Evolutionary conservation across 2,888 invertebrate genomes (phyloP).

Genomic region (Oxytorus armatus): DNA sequence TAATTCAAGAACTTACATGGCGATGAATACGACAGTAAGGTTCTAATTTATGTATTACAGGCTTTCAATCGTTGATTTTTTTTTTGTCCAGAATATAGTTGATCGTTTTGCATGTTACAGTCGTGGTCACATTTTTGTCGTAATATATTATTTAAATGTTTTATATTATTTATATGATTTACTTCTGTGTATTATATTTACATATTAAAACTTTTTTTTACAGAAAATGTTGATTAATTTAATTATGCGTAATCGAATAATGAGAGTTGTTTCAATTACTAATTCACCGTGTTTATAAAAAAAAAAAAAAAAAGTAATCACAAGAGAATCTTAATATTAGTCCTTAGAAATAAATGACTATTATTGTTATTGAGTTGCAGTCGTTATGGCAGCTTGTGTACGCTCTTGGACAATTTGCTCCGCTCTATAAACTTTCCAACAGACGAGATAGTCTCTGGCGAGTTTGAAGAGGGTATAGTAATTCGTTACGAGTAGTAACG

Average conservation of each 20-base stretch:
- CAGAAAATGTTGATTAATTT: constrained; percentile 19
- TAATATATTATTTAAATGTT: background rate
- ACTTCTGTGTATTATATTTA: constrained; percentile 27
- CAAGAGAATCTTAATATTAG: constrained; percentile 54
- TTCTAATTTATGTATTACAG: constrained; percentile 15
- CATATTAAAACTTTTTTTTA: constrained; percentile 21
- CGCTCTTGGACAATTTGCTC: constrained; percentile 90
- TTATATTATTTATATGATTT: constrained; percentile 17
- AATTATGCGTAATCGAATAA: constrained; percentile 7
- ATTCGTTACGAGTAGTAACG: constrained; percentile 94
- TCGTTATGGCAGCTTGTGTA: constrained; percentile 73
- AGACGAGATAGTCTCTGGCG: constrained; percentile 93
- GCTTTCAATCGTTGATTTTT: constrained; percentile 12
- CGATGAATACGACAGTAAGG: constrained; percentile 11
- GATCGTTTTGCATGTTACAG: background rate
- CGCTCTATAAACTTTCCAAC: constrained; percentile 92
- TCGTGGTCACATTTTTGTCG: background rate
- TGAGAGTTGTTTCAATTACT: constrained; percentile 39
- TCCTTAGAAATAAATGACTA: constrained; percentile 56
- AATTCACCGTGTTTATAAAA: constrained; percentile 49
- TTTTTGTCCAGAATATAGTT: background rate
- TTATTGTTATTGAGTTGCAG: constrained; percentile 64
- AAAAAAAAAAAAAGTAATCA: constrained; percentile 52
- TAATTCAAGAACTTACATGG: background rate
- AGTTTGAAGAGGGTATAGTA: constrained; percentile 96